Evolutionary conservation across 1,140 invertebrate genomes (phyloP).

Genomic region (Aphelinus atriplicis): DNA sequence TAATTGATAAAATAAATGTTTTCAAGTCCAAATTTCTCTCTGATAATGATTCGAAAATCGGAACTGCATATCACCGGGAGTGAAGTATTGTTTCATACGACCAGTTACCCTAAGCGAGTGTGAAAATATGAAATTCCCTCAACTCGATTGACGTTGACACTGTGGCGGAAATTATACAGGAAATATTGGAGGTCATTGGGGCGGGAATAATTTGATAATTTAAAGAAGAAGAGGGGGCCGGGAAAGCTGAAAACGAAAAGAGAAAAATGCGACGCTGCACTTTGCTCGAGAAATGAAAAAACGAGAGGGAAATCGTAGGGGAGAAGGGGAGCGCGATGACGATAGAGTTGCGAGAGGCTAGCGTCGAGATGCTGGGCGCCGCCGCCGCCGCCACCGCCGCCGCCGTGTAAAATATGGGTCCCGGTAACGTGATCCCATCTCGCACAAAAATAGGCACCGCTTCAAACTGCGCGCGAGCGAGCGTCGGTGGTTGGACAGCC

Average conservation of each 20-base stretch:
- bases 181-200: too few relatives aligned
- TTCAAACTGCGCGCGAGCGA: slow-evolving; percentile 27
- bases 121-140: too few relatives aligned
- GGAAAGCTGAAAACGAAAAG: slow-evolving; percentile 27
- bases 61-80: too few relatives aligned
- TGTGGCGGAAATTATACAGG: too few relatives aligned
- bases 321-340: slow-evolving; percentile 24
- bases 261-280: slow-evolving; percentile 34
- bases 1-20: too few relatives aligned
- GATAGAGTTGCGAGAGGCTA: slow-evolving; percentile 38
- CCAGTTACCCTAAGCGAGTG: too few relatives aligned
- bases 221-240: too few relatives aligned
- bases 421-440: slow-evolving; percentile 70
- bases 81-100: too few relatives aligned
- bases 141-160: too few relatives aligned
- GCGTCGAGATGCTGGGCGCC: slow-evolving; percentile 52
- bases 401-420: slow-evolving; percentile 70
- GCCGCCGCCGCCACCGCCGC: slow-evolving; percentile 20
- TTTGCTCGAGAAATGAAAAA: slow-evolving; percentile 31
- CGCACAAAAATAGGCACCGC: slow-evolving; percentile 65
- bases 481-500: slow-evolving; percentile 35
- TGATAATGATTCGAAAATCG: too few relatives aligned
- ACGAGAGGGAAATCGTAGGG: slow-evolving; percentile 32
- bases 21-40: too few relatives aligned
- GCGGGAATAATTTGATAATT: too few relatives aligned